Evolutionary conservation across 2,888 invertebrate species (phyloP), one percentile per base, ranked within the genome.

Genomic region (Aporophyla nigra): DNA sequence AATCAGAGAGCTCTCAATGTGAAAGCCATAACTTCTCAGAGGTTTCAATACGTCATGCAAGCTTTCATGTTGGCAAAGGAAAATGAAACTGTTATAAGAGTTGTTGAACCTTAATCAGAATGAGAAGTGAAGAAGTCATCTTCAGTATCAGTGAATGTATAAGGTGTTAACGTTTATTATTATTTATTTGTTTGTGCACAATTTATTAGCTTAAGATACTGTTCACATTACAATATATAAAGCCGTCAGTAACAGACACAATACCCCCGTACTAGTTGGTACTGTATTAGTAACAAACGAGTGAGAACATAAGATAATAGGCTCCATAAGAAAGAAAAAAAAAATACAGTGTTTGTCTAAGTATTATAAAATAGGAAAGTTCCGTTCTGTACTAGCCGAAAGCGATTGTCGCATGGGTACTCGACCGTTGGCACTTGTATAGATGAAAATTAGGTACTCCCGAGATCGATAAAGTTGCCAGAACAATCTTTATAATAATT

Each of bases 1-100:
- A 74, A 88, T 88, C 85, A 71, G 71, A 67, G 56, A 43, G 72
- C 71, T 84, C 78, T 86, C 72, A 68, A 46, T 54, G 58, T 54
- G 72, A 78, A 78, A 51, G 66, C 70, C 56, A 54, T 82, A 66
- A 70, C 66, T 73, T 61, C 65, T 59, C 62, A 66, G 71, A 75
- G 53, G 75, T 86, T 84, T 78, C 79, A 71, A 82, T 84, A 85
- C 62, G 76, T 70, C 78, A 74, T 70, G 65, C 69, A 74, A 73
- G 68, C 84, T 81, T 86, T 86, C 69, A 76, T 66, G 72, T 58
- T 65, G 12, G 40, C 72, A 73, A 71, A 66, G 54, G 33, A 68
- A 68, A 80, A 83, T 76, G 54, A 62, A 73, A 87, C 56, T 67
- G 62, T 66, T 71, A 24, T 9, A 65, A 76, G 75, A 68, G 67